phyloP scores from a whole-genome alignment of 2,797 vertebrate species.

The Selene dorsalis region DNA sequence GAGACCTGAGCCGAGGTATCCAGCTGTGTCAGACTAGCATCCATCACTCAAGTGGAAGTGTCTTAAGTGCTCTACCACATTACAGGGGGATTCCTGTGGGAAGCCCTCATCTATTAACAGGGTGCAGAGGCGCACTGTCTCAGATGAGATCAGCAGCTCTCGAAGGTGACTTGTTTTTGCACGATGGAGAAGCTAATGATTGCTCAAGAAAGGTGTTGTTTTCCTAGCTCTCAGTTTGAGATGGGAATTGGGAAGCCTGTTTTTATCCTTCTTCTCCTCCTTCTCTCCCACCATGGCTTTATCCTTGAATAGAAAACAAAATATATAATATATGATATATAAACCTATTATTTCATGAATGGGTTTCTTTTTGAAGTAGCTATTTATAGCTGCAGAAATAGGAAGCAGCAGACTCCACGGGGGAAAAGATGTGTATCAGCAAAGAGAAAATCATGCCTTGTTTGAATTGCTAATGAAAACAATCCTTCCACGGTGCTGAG shows the following conservation, averaged over 20 bases:
- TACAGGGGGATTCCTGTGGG: conserved; percentile 64
- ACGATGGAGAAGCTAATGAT: conserved; percentile 45
- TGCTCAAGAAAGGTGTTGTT: conserved; percentile 38
- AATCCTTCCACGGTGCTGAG: conserved; percentile 52
- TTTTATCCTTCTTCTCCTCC: too few species aligned
- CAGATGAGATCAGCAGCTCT: conserved; percentile 64
- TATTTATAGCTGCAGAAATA: conserved; percentile 58
- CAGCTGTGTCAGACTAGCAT: conserved; percentile 53
- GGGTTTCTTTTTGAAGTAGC: conserved; percentile 29
- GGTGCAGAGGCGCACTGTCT: conserved; percentile 44
- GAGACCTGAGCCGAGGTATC: conserved; percentile 29
- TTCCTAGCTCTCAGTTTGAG: conserved; percentile 22
- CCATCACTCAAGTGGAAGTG: conserved; percentile 67
- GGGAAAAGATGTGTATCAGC: conserved; percentile 65
- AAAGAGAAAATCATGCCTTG: conserved; percentile 52
- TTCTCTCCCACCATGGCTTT: background rate
- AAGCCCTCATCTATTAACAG: conserved; percentile 67
- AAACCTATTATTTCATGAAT: conserved; percentile 45
- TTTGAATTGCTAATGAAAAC: conserved; percentile 77
- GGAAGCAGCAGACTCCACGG: conserved; percentile 49
- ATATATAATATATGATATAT: conserved; percentile 31
- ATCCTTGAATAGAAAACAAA: conserved; percentile 39
- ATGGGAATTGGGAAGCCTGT: background rate
- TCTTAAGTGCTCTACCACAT: conserved; percentile 61
- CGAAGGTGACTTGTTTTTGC: conserved; percentile 65